Evolutionary conservation across 2,888 invertebrate species (phyloP).

Genomic region (Apodemia zela): DNA sequence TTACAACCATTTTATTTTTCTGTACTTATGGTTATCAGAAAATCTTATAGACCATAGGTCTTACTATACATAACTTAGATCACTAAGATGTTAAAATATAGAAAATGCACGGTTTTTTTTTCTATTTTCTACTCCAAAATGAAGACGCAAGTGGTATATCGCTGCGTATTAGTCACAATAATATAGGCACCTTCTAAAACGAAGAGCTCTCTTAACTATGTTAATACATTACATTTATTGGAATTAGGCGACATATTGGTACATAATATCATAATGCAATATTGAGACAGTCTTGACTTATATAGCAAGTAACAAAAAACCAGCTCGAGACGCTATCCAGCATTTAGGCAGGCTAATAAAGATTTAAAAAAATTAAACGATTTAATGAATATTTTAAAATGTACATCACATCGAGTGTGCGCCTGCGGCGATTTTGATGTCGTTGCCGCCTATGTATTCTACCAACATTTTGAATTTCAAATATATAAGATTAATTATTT

Average conservation of each 20-base stretch:
- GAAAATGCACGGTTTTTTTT: constrained; percentile 36
- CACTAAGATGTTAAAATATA: constrained; percentile 31
- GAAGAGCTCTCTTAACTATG: constrained; percentile 44
- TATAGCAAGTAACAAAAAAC: no score
- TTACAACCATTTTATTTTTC: constrained; percentile 24
- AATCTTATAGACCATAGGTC: constrained; percentile 74
- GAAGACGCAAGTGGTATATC: constrained; percentile 28
- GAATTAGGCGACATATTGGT: constrained; percentile 10
- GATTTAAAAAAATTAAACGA: no score
- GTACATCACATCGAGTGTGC: no score
- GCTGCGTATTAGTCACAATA: constrained; percentile 33
- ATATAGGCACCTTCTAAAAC: constrained; percentile 61
- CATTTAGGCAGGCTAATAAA: no score
- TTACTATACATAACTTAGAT: constrained; percentile 46
- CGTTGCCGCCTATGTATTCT: no score
- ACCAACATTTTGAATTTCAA: no score
- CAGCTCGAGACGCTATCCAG: no score
- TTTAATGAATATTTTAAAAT: no score
- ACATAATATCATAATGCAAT: not conserved
- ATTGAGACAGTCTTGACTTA: not conserved
- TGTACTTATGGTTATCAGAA: constrained; percentile 39
- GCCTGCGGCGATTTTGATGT: no score
- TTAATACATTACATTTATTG: constrained; percentile 20
- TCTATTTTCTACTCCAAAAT: constrained; percentile 28
- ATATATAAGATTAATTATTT: no score